phyloP scores from a whole-genome alignment of 2,888 invertebrate genomes.

The Halictus ligatus region DNA sequence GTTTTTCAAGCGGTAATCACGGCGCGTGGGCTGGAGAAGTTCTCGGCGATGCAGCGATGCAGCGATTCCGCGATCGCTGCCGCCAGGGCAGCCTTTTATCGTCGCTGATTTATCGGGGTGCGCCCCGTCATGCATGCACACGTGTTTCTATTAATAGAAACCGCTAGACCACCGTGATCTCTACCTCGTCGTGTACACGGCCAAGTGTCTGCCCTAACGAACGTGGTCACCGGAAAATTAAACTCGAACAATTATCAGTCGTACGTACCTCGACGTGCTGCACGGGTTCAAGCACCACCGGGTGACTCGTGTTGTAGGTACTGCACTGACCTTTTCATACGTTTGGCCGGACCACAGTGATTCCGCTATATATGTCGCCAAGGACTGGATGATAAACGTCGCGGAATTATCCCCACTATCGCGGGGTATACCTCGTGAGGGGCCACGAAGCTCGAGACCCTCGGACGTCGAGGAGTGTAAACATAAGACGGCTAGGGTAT shows the following conservation, averaged over 20 bases:
- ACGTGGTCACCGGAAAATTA: neutral
- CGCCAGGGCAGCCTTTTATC: constrained; percentile 60
- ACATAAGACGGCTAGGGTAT: too few species aligned
- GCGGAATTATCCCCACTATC: too few species aligned
- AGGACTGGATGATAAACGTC: too few species aligned
- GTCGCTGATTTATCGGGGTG: constrained; percentile 72
- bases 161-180: constrained; percentile 19
- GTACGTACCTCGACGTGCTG: neutral
- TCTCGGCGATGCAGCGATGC: neutral
- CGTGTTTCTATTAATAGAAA: constrained; percentile 75
- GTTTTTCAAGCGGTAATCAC: neutral
- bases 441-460: too few species aligned
- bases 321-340: neutral
- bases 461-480: too few species aligned
- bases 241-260: neutral
- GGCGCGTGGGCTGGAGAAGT: constrained; percentile 1
- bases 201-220: neutral
- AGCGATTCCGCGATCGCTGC: constrained; percentile 50
- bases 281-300: neutral
- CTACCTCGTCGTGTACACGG: neutral
- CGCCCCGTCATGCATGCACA: constrained; percentile 69
- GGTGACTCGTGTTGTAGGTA: neutral
- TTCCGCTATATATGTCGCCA: too few species aligned
- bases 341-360: neutral
- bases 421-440: too few species aligned